Base-by-base conservation (phyloP, 2,888 invertebrate species). In the Tricholauxania praeusta region DNA sequence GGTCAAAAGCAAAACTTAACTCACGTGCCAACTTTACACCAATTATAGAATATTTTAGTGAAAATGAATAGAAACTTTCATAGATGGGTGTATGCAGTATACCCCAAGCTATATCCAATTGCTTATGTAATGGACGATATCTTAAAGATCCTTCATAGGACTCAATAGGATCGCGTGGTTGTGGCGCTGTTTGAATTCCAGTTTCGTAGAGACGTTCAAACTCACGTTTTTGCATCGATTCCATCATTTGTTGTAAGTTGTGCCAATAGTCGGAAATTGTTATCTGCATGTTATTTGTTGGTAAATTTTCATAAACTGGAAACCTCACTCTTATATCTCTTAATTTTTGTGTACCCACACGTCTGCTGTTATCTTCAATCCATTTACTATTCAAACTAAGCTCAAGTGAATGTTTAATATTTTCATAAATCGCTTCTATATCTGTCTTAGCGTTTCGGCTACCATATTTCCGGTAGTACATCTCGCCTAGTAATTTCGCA, bases 21-120 rank as follows among this genome's bases (percentile, higher is more conserved):
- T 83, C 78, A 39, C 78, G 76, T 0, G 83, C 84, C 17, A 86
- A 68, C 7, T 75, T 66, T 0, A 78, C 77, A 0, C 86, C 86
- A 3, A 86, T 72, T 12, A 82, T 75, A 17, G 82, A 84, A 68
- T 80, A 86, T 14, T 79, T 80, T 49, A 82, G 74, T 1, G 83
- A 77, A 28, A 77, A 77, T 0, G 85, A 83, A 28, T 82, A 82
- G 3, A 78, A 75, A 0, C 69, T 75, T 49, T 85, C 81, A 53
- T 83, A 83, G 68, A 80, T 78, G 1, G 86, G 86, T 0, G 83
- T 76, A 70, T 85, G 84, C 12, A 86, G 66, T 28, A 83, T 51
- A 4, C 81, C 85, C 82, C 82, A 80, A 1, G 84, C 80, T 49
- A 86, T 75, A 17, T 81, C 82, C 49, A 86, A 73, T 4, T 81